phyloP scores from a whole-genome alignment of 2,797 vertebrate genomes.

The Crocidura indochinensis region DNA sequence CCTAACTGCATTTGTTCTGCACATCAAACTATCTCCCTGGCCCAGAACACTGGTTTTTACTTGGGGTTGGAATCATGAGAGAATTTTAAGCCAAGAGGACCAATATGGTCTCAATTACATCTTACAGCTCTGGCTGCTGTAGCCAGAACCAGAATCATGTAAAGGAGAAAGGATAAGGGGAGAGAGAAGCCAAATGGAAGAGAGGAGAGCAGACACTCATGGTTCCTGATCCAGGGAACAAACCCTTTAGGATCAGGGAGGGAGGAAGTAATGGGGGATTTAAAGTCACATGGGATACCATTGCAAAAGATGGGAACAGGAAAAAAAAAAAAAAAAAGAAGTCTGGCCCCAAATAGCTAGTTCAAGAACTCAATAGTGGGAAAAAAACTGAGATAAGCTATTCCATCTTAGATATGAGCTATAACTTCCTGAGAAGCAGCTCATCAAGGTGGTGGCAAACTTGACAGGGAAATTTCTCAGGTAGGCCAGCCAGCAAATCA shows the following conservation, averaged over 20 bases:
- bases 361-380: not conserved
- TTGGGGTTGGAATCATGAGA: not conserved
- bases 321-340: no score
- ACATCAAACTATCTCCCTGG: no score
- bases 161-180: rapidly evolving
- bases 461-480: conserved; percentile 13
- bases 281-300: not conserved
- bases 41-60: no score
- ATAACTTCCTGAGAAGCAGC: not conserved
- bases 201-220: not conserved
- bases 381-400: not conserved
- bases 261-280: not conserved
- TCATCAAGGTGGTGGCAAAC: not conserved
- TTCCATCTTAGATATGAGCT: not conserved
- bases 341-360: not conserved
- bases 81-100: not conserved
- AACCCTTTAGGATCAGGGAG: not conserved
- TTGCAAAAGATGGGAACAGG: no score
- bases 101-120: not conserved
- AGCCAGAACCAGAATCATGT: not conserved
- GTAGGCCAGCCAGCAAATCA: not conserved
- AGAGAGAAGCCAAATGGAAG: not conserved
- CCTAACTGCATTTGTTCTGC: no score
- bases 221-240: not conserved
- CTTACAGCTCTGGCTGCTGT: not conserved